Evolutionary conservation across 1,140 invertebrate species (phyloP).

Genomic region (Pseudoatta argentina): DNA sequence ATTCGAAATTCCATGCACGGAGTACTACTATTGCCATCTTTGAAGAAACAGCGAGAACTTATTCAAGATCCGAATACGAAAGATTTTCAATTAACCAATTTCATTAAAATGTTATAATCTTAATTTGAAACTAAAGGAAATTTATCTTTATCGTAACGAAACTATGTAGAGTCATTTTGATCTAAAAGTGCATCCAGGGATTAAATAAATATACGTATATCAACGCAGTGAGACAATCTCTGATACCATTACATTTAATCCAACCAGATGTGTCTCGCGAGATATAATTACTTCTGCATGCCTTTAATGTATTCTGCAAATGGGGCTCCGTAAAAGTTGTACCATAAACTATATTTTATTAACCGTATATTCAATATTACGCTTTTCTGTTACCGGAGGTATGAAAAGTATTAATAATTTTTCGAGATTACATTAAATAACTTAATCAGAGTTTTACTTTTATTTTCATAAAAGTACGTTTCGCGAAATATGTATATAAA

Average conservation of each 20-base stretch:
- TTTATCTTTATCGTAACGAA: neutral
- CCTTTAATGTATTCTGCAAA: slow-evolving; percentile 39
- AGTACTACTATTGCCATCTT: too few species aligned
- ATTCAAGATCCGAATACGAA: too few species aligned
- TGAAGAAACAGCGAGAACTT: too few species aligned
- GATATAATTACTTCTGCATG: slow-evolving; percentile 42
- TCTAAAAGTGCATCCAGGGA: neutral
- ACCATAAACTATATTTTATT: slow-evolving; percentile 35
- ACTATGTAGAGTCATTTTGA: neutral
- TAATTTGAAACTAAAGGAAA: slow-evolving; percentile 7
- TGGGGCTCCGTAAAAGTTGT: slow-evolving; percentile 7
- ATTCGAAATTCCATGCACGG: too few species aligned
- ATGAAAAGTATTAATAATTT: slow-evolving; percentile 2
- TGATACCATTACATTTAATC: slow-evolving; percentile 43
- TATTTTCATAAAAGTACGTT: neutral
- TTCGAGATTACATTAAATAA: slow-evolving; percentile 14
- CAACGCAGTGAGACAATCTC: neutral
- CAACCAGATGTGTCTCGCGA: slow-evolving; percentile 12
- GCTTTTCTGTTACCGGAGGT: neutral
- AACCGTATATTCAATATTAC: slow-evolving; percentile 31
- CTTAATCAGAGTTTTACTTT: neutral
- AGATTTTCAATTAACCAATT: neutral
- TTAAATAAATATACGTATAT: slow-evolving; percentile 42
- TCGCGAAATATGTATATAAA: neutral
- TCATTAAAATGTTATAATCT: neutral